A percentile compares a stretch with the other conserved stretches of the same genome.
phyloP scores from a whole-genome alignment of 2,888 invertebrate genomes.

The Dendrolimus pini region DNA sequence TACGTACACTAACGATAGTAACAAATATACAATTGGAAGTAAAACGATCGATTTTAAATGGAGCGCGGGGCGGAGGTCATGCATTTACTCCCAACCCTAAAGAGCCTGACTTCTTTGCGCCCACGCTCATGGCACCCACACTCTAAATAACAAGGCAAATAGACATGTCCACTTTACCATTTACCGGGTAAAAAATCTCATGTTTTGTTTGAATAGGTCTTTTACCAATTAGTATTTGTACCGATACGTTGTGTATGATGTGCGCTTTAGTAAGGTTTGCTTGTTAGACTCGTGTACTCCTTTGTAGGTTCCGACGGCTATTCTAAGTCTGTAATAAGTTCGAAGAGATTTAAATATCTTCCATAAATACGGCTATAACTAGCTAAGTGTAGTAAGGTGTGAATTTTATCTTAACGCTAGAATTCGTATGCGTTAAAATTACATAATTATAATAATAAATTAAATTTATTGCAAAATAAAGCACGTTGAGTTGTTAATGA shows the following conservation, averaged over 20 bases:
- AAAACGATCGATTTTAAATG: conserved; percentile 1
- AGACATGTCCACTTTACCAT: conserved; percentile 72
- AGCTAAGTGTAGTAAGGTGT: no score
- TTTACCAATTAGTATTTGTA: conserved; percentile 75
- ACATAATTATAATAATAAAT: no score
- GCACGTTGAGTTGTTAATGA: no score
- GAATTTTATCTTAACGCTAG: no score
- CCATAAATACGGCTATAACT: no score
- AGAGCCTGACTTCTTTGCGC: conserved; percentile 41
- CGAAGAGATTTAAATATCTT: no score
- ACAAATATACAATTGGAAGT: not conserved
- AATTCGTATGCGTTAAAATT: no score
- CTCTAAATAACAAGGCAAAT: conserved; percentile 72
- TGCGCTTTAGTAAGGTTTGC: conserved; percentile 46
- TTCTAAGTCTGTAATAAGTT: no score
- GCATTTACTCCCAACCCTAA: conserved; percentile 40
- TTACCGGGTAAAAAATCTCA: conserved; percentile 72
- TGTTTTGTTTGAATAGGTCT: conserved; percentile 72
- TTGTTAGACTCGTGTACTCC: conserved; percentile 41
- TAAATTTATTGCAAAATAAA: no score
- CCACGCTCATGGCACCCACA: conserved; percentile 67
- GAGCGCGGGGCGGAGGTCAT: conserved; percentile 14
- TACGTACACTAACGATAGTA: not conserved
- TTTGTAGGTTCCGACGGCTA: conserved; percentile 1
- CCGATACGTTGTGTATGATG: conserved; percentile 51